These are phyloP conservation scores for Mionectes olivaceus DNA, from an alignment of 2,797 vertebrate species.

Conservation along the genomic window DNA sequence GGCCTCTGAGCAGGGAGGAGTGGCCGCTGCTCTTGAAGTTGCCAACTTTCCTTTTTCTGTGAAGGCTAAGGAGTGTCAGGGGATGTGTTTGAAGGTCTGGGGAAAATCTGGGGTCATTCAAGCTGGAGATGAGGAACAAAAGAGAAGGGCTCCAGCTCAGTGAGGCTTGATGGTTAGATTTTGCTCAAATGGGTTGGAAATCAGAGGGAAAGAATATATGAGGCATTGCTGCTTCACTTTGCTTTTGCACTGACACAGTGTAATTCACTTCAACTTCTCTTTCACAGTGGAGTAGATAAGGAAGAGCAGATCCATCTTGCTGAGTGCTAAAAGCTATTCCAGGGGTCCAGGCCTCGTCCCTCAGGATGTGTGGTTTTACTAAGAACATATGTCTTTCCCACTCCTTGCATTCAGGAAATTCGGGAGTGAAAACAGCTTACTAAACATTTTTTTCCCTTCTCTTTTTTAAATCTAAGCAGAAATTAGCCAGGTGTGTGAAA, in stretches of 20 bases:
- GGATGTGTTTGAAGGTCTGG: slow-evolving; percentile 9
- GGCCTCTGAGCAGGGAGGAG: not conserved
- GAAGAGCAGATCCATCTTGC: not conserved
- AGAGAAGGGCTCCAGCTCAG: not conserved
- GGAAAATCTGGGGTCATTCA: slow-evolving; percentile 29
- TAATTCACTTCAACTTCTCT: not conserved
- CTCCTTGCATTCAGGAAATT: not conserved
- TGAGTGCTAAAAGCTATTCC: not conserved
- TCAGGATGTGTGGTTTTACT: not conserved
- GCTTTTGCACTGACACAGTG: not conserved
- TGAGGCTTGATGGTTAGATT: not conserved
- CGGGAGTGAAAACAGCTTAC: not conserved
- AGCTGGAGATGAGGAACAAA: not conserved
- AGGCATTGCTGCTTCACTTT: not conserved
- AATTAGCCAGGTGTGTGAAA: not conserved
- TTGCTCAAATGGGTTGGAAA: not conserved
- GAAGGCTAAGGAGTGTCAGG: not conserved
- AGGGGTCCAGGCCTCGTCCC: not conserved
- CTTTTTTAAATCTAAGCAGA: not conserved
- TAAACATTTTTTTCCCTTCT: not conserved
- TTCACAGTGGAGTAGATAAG: not conserved
- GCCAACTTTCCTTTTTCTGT: not conserved
- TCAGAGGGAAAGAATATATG: not conserved
- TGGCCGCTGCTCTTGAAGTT: slow-evolving; percentile 34
- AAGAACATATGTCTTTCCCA: not conserved